Evolutionary conservation across 2,797 vertebrate genomes (phyloP).

Genomic region (Thaleichthys pacificus): DNA sequence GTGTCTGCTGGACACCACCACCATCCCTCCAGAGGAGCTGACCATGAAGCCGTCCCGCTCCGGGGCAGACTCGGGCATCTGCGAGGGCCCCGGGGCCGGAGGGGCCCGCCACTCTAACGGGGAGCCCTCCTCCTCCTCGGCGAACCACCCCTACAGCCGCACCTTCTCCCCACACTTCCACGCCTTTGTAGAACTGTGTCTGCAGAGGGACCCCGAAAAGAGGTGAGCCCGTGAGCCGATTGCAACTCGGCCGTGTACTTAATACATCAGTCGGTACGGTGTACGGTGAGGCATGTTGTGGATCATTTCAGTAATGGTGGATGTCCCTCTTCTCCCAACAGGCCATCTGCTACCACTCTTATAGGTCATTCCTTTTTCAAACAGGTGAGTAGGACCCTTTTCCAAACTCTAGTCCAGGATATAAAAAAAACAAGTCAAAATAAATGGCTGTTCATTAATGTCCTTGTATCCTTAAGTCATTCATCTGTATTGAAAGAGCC

Average conservation of each 20-base stretch:
- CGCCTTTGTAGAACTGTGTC: constrained; percentile 91
- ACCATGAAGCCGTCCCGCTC: constrained; percentile 88
- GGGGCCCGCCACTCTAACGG: constrained; percentile 83
- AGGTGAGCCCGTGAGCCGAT: constrained; percentile 69
- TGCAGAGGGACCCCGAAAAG: constrained; percentile 90
- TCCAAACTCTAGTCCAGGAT: not conserved
- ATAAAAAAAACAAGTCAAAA: too few relatives aligned
- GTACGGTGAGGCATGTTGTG: too few relatives aligned
- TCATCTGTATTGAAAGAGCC: not conserved
- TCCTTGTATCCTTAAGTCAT: not conserved
- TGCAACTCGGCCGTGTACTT: too few relatives aligned
- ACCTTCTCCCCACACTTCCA: constrained; percentile 94
- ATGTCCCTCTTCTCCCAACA: constrained; percentile 49
- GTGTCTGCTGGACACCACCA: constrained; percentile 93
- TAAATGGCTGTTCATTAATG: not conserved
- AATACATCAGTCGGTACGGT: too few relatives aligned
- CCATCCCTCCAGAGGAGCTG: constrained; percentile 93
- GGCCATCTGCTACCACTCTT: constrained; percentile 87
- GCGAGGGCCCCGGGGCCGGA: constrained; percentile 77
- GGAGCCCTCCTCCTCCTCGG: constrained; percentile 74
- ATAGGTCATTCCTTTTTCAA: constrained; percentile 95
- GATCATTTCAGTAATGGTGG: not conserved
- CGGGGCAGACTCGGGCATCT: constrained; percentile 82
- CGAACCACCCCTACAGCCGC: constrained; percentile 88
- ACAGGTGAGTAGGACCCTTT: constrained; percentile 79